Evolutionary conservation across 2,888 invertebrate genomes (phyloP).

Genomic region (Epicampocera succincta): DNA sequence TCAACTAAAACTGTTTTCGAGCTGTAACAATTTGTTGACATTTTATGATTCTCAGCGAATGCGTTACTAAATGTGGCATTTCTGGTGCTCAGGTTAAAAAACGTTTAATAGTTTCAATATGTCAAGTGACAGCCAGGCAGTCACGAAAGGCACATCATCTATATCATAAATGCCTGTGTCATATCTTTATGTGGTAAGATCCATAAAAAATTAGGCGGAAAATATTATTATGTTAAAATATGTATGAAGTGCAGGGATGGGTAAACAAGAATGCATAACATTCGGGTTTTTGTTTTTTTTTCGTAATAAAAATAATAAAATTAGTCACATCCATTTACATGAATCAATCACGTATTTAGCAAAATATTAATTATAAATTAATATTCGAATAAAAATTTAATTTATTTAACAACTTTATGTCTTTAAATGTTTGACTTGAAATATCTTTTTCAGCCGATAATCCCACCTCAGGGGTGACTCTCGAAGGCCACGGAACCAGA

Average conservation of each 20-base stretch:
- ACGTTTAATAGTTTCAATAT: slow-evolving; percentile 81
- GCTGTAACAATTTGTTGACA: slow-evolving; percentile 33
- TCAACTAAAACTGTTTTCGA: slow-evolving; percentile 11
- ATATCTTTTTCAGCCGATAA: no score
- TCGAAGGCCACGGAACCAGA: no score
- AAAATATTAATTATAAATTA: no score
- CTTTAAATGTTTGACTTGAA: no score
- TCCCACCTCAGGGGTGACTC: no score
- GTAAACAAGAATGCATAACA: neutral
- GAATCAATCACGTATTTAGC: no score
- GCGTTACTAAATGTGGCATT: slow-evolving; percentile 14
- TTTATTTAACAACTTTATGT: no score
- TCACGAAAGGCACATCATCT: slow-evolving; percentile 33
- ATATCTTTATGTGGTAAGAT: slow-evolving; percentile 38
- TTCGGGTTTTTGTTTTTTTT: no score
- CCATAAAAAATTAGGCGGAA: slow-evolving; percentile 66
- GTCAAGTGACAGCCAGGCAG: slow-evolving; percentile 70
- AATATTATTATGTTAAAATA: slow-evolving; percentile 54
- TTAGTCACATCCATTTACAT: no score
- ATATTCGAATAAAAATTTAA: no score
- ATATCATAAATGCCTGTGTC: slow-evolving; percentile 37
- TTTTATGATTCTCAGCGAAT: slow-evolving; percentile 12
- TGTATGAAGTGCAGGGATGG: slow-evolving; percentile 24
- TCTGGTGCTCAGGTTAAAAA: slow-evolving; percentile 72
- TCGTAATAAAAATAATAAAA: no score